Evolutionary conservation across 2,797 vertebrate genomes (phyloP), one percentile per base, ranked within the genome.

Genomic region (Orientallactaga sibirica): DNA sequence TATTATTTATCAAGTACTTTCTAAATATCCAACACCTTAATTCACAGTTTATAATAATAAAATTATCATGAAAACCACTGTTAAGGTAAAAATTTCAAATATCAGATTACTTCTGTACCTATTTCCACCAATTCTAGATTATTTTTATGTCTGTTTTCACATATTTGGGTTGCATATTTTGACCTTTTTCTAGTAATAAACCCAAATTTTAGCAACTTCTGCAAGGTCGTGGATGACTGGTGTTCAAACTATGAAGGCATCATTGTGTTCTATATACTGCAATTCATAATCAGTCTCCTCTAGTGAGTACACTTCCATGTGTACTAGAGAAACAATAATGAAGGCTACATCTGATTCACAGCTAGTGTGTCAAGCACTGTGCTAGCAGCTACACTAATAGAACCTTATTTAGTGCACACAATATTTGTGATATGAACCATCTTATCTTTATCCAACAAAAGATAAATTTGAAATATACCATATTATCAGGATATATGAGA

Each of bases 281-380:
- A 88, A 88, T 88, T 88, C 61, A 64, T 62, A 4, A 87, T 77
- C 14, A 52, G 84, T 14, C 75, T 84, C 7, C 9, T 92, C 83
- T 93, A 80, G 55, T 41, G 24, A 88, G 15, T 14, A 85, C 16
- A 82, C 6, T 48, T 94, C 9, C 15, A 86, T 52, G 10, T 88
- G 90, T 76, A 74, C 27, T 88, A 48, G 64, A 96, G 85, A 94
- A 61, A 68, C 33, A n/a, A 19, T 80, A 86, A 62, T 83, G 62
- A 64, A 89, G 66, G 19, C 61, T 33, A 62, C 2, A 4, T 73
- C 37, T 7, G 88, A 64, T 20, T 90, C 27, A 77, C 19, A 74
- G 48, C 3, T 41, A n/a, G 1, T 75, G n/a, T 86, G 48, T 61
- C 41, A 79, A 83, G 61, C 7, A 66, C 27, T 90, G 3, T 71